phyloP scores from a whole-genome alignment of 2,797 vertebrate genomes.

The Acrocephalus scirpaceus region DNA sequence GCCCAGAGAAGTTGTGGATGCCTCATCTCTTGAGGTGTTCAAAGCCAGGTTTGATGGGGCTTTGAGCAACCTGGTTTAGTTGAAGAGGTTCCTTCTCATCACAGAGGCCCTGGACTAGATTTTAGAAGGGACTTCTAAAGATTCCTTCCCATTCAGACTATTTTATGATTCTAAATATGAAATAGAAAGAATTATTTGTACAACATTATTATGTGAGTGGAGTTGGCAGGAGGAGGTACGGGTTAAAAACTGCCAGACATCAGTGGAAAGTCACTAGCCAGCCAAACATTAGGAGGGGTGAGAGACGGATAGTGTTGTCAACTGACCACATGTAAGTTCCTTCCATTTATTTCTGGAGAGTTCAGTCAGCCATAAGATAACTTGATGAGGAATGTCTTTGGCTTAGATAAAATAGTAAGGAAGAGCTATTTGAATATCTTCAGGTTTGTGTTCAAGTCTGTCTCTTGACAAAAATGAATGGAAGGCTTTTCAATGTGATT shows the following conservation, averaged over 20 bases:
- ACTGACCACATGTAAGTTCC: neutral
- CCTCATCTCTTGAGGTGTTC: neutral
- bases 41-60: neutral
- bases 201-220: neutral
- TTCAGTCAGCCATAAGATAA: neutral
- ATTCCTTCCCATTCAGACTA: neutral
- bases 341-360: conserved; percentile 11
- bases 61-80: neutral
- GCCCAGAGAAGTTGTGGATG: neutral
- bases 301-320: neutral
- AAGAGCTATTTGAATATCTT: conserved; percentile 32
- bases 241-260: neutral
- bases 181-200: neutral
- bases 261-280: neutral
- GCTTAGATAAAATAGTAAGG: neutral
- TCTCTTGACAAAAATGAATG: neutral
- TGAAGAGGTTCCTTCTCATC: neutral
- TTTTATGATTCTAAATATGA: neutral
- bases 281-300: neutral
- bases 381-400: neutral
- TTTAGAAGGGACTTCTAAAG: neutral
- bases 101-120: neutral
- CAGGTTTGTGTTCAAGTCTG: neutral
- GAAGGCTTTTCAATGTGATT: conserved; percentile 9
- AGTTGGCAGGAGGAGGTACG: neutral